Conservation (phyloP, 2,797 vertebrate genomes). For the Anolis apletophallus region DNA sequence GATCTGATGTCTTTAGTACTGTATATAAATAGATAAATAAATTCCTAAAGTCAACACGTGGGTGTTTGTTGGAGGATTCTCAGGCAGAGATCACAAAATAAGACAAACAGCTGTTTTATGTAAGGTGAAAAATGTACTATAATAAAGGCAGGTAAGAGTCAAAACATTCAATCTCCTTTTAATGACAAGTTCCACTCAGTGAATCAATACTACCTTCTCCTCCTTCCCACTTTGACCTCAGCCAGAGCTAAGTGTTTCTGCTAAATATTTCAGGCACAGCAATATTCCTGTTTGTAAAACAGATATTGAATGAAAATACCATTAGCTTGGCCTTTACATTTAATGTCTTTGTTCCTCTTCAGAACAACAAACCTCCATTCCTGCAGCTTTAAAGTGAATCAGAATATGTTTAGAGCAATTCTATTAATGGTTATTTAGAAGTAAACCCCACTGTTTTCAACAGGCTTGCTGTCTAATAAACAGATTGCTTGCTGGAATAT, state of each 20-base stretch:
- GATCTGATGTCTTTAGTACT: too few species aligned
- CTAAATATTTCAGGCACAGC: slow-evolving; percentile 24
- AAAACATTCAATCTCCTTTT: slow-evolving; percentile 9
- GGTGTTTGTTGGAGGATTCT: background rate
- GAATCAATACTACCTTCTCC: background rate
- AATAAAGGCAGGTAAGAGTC: slow-evolving; percentile 1
- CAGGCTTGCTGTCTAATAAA: background rate
- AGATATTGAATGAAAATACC: background rate
- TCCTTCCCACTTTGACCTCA: slow-evolving; percentile 4
- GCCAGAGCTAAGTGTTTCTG: slow-evolving; percentile 20
- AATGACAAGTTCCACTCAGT: slow-evolving; percentile 25
- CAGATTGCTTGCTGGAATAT: background rate
- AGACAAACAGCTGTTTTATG: background rate
- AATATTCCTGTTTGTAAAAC: slow-evolving; percentile 37
- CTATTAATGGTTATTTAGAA: background rate
- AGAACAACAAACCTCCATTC: slow-evolving; percentile 15
- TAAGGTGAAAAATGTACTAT: slow-evolving; percentile 11
- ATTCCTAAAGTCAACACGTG: background rate
- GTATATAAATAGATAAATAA: background rate
- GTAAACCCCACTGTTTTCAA: background rate
- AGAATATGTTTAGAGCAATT: background rate
- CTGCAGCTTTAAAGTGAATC: background rate
- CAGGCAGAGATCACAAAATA: background rate
- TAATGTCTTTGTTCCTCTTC: slow-evolving; percentile 26
- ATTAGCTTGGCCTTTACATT: background rate